Evolutionary conservation across 2,797 vertebrate species (phyloP).

Genomic region (Echeneis naucrates): DNA sequence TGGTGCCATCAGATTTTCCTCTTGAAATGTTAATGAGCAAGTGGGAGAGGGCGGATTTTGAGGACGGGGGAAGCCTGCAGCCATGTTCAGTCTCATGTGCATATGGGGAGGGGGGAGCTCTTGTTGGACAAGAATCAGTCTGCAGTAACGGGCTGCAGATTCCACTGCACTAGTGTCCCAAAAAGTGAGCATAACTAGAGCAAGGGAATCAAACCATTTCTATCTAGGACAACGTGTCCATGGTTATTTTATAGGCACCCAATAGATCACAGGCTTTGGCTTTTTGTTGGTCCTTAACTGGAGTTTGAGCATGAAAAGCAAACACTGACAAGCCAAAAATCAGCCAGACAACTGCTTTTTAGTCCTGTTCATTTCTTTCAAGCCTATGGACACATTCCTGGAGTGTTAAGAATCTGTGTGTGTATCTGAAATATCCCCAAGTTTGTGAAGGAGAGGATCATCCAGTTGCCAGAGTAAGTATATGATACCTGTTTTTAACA

Average conservation of each 20-base stretch:
- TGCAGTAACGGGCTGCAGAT: slow-evolving; percentile 16
- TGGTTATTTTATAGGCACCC: slow-evolving; percentile 43
- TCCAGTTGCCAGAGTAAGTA: slow-evolving; percentile 25
- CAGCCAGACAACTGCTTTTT: slow-evolving; percentile 37
- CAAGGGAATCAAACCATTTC: slow-evolving; percentile 33
- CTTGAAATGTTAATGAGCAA: slow-evolving; percentile 73
- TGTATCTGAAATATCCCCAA: slow-evolving; percentile 31
- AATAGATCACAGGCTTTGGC: slow-evolving; percentile 39
- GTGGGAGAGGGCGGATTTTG: slow-evolving; percentile 37
- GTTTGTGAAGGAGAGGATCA: slow-evolving; percentile 13
- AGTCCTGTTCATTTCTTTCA: slow-evolving; percentile 20
- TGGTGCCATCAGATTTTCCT: slow-evolving; percentile 38
- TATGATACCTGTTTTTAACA: background rate
- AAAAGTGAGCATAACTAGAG: slow-evolving; percentile 28
- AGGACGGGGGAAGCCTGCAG: slow-evolving; percentile 61
- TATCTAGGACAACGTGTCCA: slow-evolving; percentile 45
- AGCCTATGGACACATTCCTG: slow-evolving; percentile 40
- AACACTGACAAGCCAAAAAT: slow-evolving; percentile 33
- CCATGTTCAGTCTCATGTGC: slow-evolving; percentile 31
- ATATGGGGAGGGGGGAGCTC: slow-evolving; percentile 24
- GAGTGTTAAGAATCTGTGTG: slow-evolving; percentile 11
- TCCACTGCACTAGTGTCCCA: slow-evolving; percentile 24
- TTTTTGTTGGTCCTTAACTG: slow-evolving; percentile 24
- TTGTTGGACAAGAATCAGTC: slow-evolving; percentile 41
- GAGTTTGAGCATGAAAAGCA: slow-evolving; percentile 29